A percentile compares a stretch with the other conserved stretches of the same genome.
phyloP scores from a whole-genome alignment of 2,797 vertebrate genomes.

The Cossypha dichroa region DNA sequence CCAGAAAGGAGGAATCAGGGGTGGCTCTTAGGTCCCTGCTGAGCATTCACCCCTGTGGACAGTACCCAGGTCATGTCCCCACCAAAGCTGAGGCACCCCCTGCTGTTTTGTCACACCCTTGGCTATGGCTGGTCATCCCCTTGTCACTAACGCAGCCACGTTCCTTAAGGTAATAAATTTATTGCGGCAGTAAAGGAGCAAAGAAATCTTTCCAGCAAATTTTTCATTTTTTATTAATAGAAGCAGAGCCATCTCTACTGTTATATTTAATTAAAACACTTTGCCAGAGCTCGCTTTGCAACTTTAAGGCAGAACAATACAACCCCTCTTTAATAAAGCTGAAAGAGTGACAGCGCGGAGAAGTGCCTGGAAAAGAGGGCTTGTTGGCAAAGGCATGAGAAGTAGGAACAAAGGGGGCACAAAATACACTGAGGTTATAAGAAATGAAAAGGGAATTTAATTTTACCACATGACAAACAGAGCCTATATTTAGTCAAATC shows the following conservation, averaged over 20 bases:
- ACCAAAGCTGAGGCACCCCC: rapidly evolving
- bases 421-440: background rate
- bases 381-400: background rate
- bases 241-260: background rate
- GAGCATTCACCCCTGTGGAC: rapidly evolving
- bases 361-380: background rate
- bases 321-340: background rate
- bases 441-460: background rate
- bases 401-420: background rate
- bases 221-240: background rate
- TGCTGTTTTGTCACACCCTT: background rate
- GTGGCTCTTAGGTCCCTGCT: background rate
- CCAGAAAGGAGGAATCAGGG: background rate
- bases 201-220: background rate
- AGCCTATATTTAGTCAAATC: background rate
- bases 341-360: background rate
- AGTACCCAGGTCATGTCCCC: rapidly evolving
- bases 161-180: background rate
- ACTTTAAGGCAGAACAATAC: background rate
- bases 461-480: background rate
- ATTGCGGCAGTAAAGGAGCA: background rate
- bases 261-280: background rate
- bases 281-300: background rate
- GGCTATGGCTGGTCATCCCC: background rate
- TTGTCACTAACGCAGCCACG: rapidly evolving